Percentiles rank a stretch among this genome's conserved stretches.
phyloP scores from a whole-genome alignment of 2,113 vertebrate species.

The Himantopus leucocephalus region DNA sequence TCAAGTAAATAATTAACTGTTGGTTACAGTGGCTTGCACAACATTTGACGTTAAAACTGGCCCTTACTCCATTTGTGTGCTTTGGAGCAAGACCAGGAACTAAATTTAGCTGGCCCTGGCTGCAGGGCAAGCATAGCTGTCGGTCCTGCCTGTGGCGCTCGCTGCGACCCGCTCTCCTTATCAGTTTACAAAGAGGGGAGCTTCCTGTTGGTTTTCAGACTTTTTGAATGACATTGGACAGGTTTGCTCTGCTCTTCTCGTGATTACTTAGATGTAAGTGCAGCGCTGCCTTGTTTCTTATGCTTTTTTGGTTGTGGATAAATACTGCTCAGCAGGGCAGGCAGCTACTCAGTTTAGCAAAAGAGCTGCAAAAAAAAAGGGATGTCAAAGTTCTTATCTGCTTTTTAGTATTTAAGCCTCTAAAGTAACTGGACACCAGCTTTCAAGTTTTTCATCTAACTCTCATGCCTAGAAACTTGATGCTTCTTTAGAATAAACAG shows the following conservation, averaged over 20 bases:
- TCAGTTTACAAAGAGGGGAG: background rate
- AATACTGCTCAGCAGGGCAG: background rate
- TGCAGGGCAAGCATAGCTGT: background rate
- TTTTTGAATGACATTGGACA: background rate
- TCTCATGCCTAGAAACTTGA: background rate
- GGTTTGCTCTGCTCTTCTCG: background rate
- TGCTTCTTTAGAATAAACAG: background rate
- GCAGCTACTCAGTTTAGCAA: background rate
- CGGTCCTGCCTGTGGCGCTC: accelerated
- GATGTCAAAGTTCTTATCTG: background rate
- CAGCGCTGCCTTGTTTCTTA: background rate
- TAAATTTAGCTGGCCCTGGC: conserved; percentile 38
- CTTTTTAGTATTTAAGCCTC: background rate
- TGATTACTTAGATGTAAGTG: background rate
- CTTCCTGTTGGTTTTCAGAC: background rate
- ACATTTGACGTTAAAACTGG: background rate
- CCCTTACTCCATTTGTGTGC: background rate
- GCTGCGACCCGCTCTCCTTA: background rate
- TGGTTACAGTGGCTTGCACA: background rate
- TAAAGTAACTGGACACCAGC: background rate
- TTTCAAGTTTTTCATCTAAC: background rate
- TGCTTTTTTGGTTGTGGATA: background rate
- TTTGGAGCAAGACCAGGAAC: conserved; percentile 13
- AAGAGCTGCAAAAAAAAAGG: background rate
- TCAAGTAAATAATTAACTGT: background rate